Evolutionary conservation across 2,113 vertebrate genomes (phyloP), one percentile per base, ranked within the genome.

Genomic region (Lepisosteus osseus): DNA sequence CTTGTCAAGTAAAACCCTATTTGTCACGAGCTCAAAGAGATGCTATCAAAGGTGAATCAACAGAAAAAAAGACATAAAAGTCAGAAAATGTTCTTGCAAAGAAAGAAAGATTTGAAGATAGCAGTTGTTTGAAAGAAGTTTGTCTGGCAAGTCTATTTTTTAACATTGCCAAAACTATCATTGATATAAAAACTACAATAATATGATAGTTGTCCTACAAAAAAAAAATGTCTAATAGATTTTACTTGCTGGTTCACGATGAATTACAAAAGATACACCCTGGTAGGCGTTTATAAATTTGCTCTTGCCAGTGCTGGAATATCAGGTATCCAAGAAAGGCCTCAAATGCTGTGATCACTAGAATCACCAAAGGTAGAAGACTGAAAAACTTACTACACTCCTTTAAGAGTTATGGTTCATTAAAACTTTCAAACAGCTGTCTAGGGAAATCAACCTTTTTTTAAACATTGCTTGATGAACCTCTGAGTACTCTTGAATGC

Each of bases 31-130:
- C 75, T 84, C 76, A 86, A 85, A 77, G 63, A 86, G 51, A 68
- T 85, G 77, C 87, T 81, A 71, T 85, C 44, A 17, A 78, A 85
- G 79, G 80, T 81, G 84, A 85, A 90, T 88, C 81, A 87, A 51
- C 76, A 83, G 79, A 76, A 71, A 63, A 2, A 3, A 47, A 76
- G 75, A 77, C 65, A 41, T 51, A 51, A 77, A 59, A 78, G 47
- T 77, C 75, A 74, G 47, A 76, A 3, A n/a, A 62, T 43, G 29
- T 29, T 29, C 17, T 17, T 73, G 55, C 51, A 73, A 55, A 54
- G 65, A 55, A 68, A 40, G 68, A 9, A 17, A 62, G 43, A 42
- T 12, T 51, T 61, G 55, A 65, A 15, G 4, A 3, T 71, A 44
- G 12, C 40, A 47, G 61, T 54, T 43, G 40, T 54, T 68, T 55